Evolutionary conservation across 2,113 vertebrate species (phyloP).

Genomic region (western clawed frog (Xenopus tropicalis)): UCB_Xtro_10.0 CM004447.2:19067501-19068000

Average conservation of each 20-base stretch:
- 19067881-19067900: no score
- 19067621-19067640: slow-evolving; percentile 15
- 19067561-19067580: background rate
- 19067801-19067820: no score
- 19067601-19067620: slow-evolving; percentile 12
- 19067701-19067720: background rate
- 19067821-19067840: no score
- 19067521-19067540: background rate
- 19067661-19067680: background rate
- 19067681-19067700: slow-evolving; percentile 2
- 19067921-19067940: no score
- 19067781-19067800: background rate
- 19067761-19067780: background rate
- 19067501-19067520: background rate
- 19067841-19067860: no score
- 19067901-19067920: no score
- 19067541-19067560: background rate
- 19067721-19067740: background rate
- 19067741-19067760: background rate
- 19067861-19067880: no score
- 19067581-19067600: slow-evolving; percentile 4
- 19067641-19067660: slow-evolving; percentile 5
- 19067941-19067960: no score
- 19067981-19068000: no score
- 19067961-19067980: no score